Evolutionary conservation across 2,797 vertebrate species (phyloP).

Genomic region (Chelon auratus): DNA sequence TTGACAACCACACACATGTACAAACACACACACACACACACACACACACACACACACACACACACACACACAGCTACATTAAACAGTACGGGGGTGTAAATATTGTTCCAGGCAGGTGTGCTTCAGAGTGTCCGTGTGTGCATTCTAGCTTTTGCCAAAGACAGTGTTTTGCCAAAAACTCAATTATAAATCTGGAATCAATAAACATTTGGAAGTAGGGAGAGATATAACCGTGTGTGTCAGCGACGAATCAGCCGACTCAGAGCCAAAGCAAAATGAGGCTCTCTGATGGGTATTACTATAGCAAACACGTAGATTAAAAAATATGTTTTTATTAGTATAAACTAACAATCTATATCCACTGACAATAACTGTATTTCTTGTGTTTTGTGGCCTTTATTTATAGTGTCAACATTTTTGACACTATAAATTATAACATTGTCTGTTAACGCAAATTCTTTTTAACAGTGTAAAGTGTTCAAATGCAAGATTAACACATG

Average conservation of each 20-base stretch:
- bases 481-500: too few species aligned
- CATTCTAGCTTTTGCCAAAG: slow-evolving; percentile 53
- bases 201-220: slow-evolving; percentile 59
- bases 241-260: slow-evolving; percentile 30
- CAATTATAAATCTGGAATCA: slow-evolving; percentile 63
- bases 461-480: too few species aligned
- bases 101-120: slow-evolving; percentile 34
- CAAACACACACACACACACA: slow-evolving; percentile 7
- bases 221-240: slow-evolving; percentile 36
- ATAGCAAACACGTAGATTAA: neutral
- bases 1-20: neutral
- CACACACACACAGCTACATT: slow-evolving; percentile 16
- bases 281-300: slow-evolving; percentile 21
- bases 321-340: neutral
- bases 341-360: neutral
- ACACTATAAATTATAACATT: too few species aligned
- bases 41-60: slow-evolving; percentile 15
- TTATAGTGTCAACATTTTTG: neutral
- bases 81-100: slow-evolving; percentile 38
- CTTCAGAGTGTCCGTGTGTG: slow-evolving; percentile 15
- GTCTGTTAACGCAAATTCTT: too few species aligned
- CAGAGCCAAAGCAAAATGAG: slow-evolving; percentile 35
- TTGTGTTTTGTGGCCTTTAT: neutral
- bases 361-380: neutral
- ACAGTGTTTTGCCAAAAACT: slow-evolving; percentile 61